Conservation (phyloP, 2,888 invertebrate genomes). For the Glaucopsyche alexis region DNA sequence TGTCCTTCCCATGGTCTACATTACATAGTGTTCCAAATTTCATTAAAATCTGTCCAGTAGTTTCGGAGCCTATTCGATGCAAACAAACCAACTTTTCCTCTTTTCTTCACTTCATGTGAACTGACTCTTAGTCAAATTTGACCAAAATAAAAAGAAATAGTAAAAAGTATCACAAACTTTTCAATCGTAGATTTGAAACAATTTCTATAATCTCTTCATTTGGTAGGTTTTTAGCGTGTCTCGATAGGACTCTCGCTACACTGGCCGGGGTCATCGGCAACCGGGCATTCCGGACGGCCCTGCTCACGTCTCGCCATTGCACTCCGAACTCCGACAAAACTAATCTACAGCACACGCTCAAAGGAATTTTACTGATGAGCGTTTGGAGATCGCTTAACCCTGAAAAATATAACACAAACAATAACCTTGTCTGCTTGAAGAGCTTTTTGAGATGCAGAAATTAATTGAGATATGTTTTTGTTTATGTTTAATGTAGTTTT, state of each 20-base stretch:
- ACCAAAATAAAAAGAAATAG: too few relatives aligned
- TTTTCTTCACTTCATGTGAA: too few relatives aligned
- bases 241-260: slow-evolving; percentile 54
- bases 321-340: slow-evolving; percentile 61
- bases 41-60: too few relatives aligned
- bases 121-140: too few relatives aligned
- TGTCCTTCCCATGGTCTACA: too few relatives aligned
- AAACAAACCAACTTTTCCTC: too few relatives aligned
- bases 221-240: slow-evolving; percentile 46
- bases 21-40: too few relatives aligned
- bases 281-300: slow-evolving; percentile 49
- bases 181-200: slow-evolving; percentile 49
- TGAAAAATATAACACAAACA: slow-evolving; percentile 42
- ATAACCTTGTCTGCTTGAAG: too few relatives aligned
- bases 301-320: slow-evolving; percentile 53
- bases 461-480: too few relatives aligned
- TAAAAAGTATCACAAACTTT: slow-evolving; percentile 47
- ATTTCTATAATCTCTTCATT: slow-evolving; percentile 54
- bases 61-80: too few relatives aligned
- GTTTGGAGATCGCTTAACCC: slow-evolving; percentile 53
- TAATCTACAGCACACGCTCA: slow-evolving; percentile 49
- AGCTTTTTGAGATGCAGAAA: too few relatives aligned
- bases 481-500: neutral
- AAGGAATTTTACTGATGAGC: slow-evolving; percentile 54
- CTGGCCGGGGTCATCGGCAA: slow-evolving; percentile 57